phyloP scores from a whole-genome alignment of 2,797 vertebrate species.

The Melopsittacus undulatus region DNA sequence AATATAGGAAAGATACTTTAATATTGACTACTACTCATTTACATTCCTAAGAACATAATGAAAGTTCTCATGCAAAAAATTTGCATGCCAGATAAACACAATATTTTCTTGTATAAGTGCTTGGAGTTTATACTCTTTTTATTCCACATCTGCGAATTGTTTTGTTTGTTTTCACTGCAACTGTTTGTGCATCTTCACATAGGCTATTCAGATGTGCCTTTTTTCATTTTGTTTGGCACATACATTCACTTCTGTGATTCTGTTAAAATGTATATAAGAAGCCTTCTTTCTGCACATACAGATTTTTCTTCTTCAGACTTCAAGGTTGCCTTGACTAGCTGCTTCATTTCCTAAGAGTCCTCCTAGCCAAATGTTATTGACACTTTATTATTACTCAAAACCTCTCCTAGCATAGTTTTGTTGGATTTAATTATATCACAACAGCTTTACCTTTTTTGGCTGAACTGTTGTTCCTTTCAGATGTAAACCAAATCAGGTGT shows the following conservation, averaged over 20 bases:
- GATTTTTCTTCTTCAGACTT: background rate
- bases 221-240: background rate
- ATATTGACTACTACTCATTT: background rate
- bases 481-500: conserved; percentile 23
- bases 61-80: background rate
- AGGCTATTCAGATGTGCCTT: fast-evolving
- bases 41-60: background rate
- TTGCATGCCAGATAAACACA: background rate
- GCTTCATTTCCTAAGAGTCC: background rate
- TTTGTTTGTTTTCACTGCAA: background rate
- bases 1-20: background rate
- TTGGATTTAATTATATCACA: conserved; percentile 19
- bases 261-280: background rate
- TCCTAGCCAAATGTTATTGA: background rate
- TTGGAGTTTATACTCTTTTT: background rate
- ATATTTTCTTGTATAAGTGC: background rate
- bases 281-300: background rate
- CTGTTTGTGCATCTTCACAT: background rate
- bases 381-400: background rate
- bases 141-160: background rate
- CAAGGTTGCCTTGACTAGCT: background rate
- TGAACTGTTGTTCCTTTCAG: background rate
- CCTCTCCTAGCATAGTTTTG: background rate
- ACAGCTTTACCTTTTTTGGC: background rate
- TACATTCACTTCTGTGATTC: background rate